Base-by-base conservation (phyloP, 2,888 invertebrate genomes). In the Perizoma flavofasciatum region DNA sequence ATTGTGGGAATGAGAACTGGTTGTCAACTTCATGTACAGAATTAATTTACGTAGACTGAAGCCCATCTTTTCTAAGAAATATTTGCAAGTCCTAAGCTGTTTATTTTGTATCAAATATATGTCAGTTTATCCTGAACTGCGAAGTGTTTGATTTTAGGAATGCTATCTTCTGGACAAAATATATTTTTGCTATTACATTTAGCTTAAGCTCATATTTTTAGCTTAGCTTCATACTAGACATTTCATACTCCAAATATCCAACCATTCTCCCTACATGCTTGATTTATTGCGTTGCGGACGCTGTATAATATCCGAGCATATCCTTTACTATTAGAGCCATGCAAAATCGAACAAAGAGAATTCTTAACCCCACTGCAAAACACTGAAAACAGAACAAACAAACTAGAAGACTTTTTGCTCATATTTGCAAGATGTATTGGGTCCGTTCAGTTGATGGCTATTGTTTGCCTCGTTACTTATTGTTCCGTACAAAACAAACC, bases 381-480 rank as follows among this genome's bases (percentile, higher is more conserved):
- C 59, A 55, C 43, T 60, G 51, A 48, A 68, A 64, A 61, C 55
- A 52, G 57, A 59, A 61, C 61, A 51, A 67, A 57, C 50, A 37
- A 45, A 43, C 57, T 58, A 43, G 47, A 53, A 60, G 54, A 47
- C 48, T 65, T 70, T 67, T 65, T 68, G 63, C 64, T 64, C 57
- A 59, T 60, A 57, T 67, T 58, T 59, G 57, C 63, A 49, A 66
- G 65, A 67, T 67, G 64, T 63, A 63, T 67, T 67, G 66, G 65
- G 56, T 58, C 49, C 56, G 50, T 69, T 66, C 67, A 63, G 22
- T 22, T 22, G 58, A 56, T 60, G 61, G 56, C 78, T 68, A 80
- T 79, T 80, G 78, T 80, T 80, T 69, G 62, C 50, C 54, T 46
- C 58, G 69, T 74, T 22, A 2, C 22, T 22, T 71, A 78, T 79